Conservation (phyloP, 2,888 invertebrate genomes). For the Scaptomyza tumidula region DNA sequence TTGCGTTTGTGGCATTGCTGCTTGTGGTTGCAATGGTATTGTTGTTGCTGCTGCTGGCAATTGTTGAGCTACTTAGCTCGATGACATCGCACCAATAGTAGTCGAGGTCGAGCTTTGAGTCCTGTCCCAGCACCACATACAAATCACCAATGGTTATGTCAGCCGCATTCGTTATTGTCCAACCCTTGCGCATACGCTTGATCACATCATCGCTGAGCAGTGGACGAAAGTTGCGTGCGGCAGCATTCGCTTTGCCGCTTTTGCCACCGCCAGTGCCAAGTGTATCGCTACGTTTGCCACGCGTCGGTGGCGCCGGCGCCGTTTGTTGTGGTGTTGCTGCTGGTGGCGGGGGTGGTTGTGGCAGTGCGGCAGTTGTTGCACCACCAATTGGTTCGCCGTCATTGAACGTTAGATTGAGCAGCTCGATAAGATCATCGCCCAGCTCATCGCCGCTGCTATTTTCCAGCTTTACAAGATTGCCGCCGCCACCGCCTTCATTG, state of each 20-base stretch:
- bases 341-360: neutral
- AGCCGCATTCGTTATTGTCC: conserved; percentile 91
- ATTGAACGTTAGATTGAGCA: conserved; percentile 49
- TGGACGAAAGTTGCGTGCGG: conserved; percentile 79
- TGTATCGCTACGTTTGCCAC: conserved; percentile 7
- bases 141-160: conserved; percentile 95
- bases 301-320: conserved; percentile 11
- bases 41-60: conserved; percentile 17
- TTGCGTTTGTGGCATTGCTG: conserved; percentile 28
- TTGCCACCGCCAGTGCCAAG: conserved; percentile 24
- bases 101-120: conserved; percentile 90
- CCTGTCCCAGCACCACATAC: conserved; percentile 91
- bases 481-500: neutral
- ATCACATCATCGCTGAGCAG: conserved; percentile 83
- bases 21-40: conserved; percentile 34
- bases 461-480: conserved; percentile 34
- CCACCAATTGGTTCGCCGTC: conserved; percentile 14
- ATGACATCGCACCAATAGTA: conserved; percentile 91
- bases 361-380: conserved; percentile 5
- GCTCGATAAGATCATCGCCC: conserved; percentile 78
- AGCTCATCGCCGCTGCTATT: conserved; percentile 72
- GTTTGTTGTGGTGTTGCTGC: conserved; percentile 10
- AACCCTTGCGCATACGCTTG: conserved; percentile 87
- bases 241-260: conserved; percentile 49
- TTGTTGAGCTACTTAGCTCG: conserved; percentile 50